Conservation (phyloP, 2,797 vertebrate genomes). For the Amazona finschi region DNA sequence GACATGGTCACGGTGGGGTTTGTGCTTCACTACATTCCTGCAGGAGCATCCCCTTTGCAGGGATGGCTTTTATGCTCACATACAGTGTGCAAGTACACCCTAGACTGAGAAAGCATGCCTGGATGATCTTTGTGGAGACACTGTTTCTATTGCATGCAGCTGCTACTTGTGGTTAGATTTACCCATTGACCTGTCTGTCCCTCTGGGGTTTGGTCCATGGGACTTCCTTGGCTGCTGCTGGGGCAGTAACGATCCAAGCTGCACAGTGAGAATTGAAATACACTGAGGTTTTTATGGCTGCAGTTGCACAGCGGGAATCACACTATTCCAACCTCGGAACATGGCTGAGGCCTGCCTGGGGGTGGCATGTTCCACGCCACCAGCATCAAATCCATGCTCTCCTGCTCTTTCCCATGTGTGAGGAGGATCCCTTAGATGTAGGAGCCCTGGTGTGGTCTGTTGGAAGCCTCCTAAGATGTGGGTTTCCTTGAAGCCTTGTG, state of each 20-base stretch:
- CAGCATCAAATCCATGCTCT: rapidly evolving
- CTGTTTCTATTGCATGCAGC: slow-evolving; percentile 35
- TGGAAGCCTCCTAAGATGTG: background rate
- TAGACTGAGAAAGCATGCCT: background rate
- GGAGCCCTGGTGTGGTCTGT: background rate
- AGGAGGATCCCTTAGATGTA: background rate
- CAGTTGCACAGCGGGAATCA: background rate
- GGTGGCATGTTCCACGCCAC: rapidly evolving
- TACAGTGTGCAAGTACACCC: background rate
- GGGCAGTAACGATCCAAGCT: background rate
- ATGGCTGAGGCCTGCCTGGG: background rate
- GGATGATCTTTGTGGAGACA: background rate
- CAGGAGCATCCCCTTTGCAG: background rate
- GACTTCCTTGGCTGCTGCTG: background rate
- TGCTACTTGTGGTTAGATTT: background rate
- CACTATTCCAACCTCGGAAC: background rate
- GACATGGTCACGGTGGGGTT: background rate
- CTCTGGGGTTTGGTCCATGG: background rate
- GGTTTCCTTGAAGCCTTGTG: rapidly evolving
- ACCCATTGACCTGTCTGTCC: background rate
- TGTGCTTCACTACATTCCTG: background rate
- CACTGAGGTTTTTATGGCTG: background rate
- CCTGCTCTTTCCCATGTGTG: background rate
- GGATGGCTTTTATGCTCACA: background rate
- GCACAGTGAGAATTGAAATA: background rate